Conservation (phyloP, 1,140 invertebrate genomes). For the Drosophila prosaltans region DNA sequence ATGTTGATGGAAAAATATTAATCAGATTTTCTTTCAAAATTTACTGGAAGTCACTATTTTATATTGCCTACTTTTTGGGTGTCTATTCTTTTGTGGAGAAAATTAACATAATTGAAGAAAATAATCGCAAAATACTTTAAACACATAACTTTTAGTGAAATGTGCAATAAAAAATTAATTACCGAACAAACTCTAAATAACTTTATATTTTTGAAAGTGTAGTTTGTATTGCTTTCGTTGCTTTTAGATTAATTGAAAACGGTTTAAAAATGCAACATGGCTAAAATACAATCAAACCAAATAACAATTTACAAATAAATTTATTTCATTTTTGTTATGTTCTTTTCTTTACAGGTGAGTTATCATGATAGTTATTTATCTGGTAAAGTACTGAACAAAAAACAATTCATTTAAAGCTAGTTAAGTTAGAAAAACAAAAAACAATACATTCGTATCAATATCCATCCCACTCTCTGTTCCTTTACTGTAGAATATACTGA, state of each 20-base stretch:
- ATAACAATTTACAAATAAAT: not conserved
- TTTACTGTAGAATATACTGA: not conserved
- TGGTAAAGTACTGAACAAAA: not conserved
- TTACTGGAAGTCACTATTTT: not conserved
- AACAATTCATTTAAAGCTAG: not conserved
- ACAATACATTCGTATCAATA: not conserved
- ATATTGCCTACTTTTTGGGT: not conserved
- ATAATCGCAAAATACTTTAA: too few species aligned
- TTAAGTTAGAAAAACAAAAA: not conserved
- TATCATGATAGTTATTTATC: not conserved
- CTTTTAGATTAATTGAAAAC: not conserved
- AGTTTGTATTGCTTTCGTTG: not conserved
- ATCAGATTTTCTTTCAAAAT: too few species aligned
- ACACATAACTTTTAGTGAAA: too few species aligned
- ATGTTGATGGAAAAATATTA: too few species aligned
- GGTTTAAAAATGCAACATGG: not conserved
- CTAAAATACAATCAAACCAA: not conserved
- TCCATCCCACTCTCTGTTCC: not conserved
- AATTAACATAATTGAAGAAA: too few species aligned
- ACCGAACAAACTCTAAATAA: not conserved
- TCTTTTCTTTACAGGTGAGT: slow-evolving; percentile 62
- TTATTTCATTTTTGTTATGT: slow-evolving; percentile 28
- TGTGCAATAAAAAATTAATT: not conserved
- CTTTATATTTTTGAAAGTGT: not conserved
- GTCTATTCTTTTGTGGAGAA: not conserved